Base-by-base conservation (phyloP, 1,140 invertebrate genomes). In the Diorhabda sublineata region DNA sequence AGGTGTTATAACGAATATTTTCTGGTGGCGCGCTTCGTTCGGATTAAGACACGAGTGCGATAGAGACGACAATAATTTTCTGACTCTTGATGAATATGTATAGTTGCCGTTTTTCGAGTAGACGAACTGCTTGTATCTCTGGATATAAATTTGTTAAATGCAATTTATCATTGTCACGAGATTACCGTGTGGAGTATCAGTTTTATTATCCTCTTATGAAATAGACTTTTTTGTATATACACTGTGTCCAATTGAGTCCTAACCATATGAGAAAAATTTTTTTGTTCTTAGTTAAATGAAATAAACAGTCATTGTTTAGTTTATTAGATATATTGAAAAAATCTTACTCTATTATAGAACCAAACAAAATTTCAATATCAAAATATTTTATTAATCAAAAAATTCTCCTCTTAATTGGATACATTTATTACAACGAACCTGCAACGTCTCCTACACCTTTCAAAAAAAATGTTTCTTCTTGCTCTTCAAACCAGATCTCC, bases 1-100 rank as follows among this genome's bases (percentile, higher is more conserved):
- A 74, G 74, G 71, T 76, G 75, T 76, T 76, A 76, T 76, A 74
- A 76, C 47, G 57, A 56, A 60, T 67, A 67, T 69, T 72, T 74
- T 67, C 66, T 59, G 57, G 9, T 6, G 7, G 41, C 42, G 60
- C 70, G 66, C 5, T 60, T 60, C 61, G 9, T 47, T 42, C 43
- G 6, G 44, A 42, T 61, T 9, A 61, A 59, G 56, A 42, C 63
- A 61, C 64, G 62, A 42, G 60, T 57, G 45, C 67, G 70, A 62
- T 47, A 41, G n/a, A 67, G 70, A 71, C 57, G 61, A 60, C 68
- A 67, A 66, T 60, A 66, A 56, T 44, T 9, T 6, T 9, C 59
- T 42, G 45, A 42, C 63, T 57, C 66, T 62, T 64, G 67, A 68
- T 71, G 63, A 71, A 67, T 68, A 71, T 67, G 61, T 64, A 56